Base-by-base conservation (phyloP, 2,797 vertebrate genomes). In the Sarcophilus harrisii region DNA sequence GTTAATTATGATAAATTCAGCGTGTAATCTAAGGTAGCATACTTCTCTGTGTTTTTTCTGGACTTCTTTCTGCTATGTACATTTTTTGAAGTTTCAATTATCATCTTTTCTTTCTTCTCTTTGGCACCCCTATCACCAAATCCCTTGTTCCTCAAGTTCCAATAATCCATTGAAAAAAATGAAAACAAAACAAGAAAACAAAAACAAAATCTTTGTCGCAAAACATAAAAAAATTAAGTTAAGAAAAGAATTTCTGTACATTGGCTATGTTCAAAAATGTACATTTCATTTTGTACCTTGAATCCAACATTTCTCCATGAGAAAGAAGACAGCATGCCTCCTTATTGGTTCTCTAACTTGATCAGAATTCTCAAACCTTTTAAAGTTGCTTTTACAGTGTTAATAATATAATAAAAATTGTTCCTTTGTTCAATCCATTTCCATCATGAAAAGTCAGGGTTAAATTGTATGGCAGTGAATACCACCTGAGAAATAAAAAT, bases 401-500 rank as follows among this genome's bases (percentile, higher is more conserved):
- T 73, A 62, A n/a, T 73, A 5, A 18, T 66, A n/a, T n/a, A 66
- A n/a, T 73, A 21, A 73, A 38, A 73, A 38, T 73, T 30, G 16
- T 73, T 73, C 62, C 16, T n/a, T 32, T 73, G 14, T 16, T 73
- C n/a, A 38, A 16, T 73, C n/a, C 32, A 8, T 38, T 38, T 38
- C 6, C 1, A 38, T 73, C 66, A n/a, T 38, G 66, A 73, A 38
- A 93, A 52, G 92, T 45, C 18, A 90, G 93, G 45, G 92, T 91
- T 95, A 97, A 92, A 59, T 87, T 18, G 93, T 24, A 55, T 57
- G 5, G 89, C 87, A 91, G 13, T 57, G 10, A 27, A 91, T 93
- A 92, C 81, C 90, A 91, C 91, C 57, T 2, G 11, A 12, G 54
- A 94, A 94, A 89, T 55, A 59, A 94, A 94, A 95, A 58, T 87